Evolutionary conservation across 2,888 invertebrate species (phyloP).

Genomic region (Acanthosoma haemorrhoidale): DNA sequence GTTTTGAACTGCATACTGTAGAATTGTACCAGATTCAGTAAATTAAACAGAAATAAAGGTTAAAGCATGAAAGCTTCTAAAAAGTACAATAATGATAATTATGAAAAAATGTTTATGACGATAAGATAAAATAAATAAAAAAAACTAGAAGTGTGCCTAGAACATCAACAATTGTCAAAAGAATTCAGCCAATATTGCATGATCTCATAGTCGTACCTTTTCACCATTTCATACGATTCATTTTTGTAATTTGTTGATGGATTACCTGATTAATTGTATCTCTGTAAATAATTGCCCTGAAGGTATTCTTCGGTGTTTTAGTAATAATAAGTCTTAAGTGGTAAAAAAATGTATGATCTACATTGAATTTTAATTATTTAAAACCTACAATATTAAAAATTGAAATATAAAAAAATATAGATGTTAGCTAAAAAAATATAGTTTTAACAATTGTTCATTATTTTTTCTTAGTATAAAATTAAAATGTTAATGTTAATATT

Average conservation of each 20-base stretch:
- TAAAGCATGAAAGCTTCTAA: too few relatives aligned
- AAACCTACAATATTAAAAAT: too few relatives aligned
- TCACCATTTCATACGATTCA: background rate
- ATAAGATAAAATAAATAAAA: too few relatives aligned
- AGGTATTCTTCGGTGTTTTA: background rate
- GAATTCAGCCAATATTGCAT: background rate
- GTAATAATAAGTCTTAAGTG: background rate
- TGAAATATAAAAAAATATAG: background rate
- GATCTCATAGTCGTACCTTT: background rate
- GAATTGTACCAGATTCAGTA: too few relatives aligned
- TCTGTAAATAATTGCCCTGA: conserved; percentile 7
- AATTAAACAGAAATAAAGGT: too few relatives aligned
- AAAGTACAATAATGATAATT: too few relatives aligned
- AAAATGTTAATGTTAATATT: background rate
- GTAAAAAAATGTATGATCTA: background rate
- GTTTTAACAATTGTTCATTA: background rate
- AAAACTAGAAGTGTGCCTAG: background rate
- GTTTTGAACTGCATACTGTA: too few relatives aligned
- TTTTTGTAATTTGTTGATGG: background rate
- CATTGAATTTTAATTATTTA: background rate
- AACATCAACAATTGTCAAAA: background rate
- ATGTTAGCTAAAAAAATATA: background rate
- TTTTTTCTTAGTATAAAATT: background rate
- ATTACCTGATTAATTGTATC: conserved; percentile 8
- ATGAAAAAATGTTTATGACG: too few relatives aligned